Evolutionary conservation across 2,888 invertebrate species (phyloP).

Genomic region (Habroteleia sp.): DNA sequence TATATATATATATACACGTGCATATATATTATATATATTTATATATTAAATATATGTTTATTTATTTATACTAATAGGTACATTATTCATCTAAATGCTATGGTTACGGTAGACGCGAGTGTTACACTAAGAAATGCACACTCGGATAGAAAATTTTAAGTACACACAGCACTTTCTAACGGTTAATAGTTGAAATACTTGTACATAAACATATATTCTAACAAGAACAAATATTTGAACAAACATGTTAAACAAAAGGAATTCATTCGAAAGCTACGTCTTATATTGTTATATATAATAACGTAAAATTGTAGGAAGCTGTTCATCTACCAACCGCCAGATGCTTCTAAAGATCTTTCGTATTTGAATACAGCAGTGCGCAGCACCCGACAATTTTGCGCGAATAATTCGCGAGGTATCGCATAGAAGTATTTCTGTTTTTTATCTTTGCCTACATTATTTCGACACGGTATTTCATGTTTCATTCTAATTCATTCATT

Average conservation of each 20-base stretch:
- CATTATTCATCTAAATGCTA: conserved; percentile 73
- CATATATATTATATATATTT: no score
- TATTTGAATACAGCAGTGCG: conserved; percentile 56
- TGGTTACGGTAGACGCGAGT: conserved; percentile 71
- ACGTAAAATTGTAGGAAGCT: no score
- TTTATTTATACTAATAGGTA: conserved; percentile 67
- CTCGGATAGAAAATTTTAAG: conserved; percentile 56
- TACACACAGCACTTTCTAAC: conserved; percentile 24
- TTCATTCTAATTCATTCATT: no score
- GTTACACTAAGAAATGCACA: conserved; percentile 64
- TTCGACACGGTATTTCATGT: no score
- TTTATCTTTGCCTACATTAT: conserved; percentile 15
- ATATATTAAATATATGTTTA: no score
- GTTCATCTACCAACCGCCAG: conserved; percentile 32
- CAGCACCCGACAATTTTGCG: conserved; percentile 45
- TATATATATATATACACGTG: not conserved
- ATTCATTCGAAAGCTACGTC: no score
- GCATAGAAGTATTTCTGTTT: conserved; percentile 9
- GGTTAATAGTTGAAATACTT: conserved; percentile 11
- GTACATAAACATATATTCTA: no score
- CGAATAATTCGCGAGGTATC: conserved; percentile 29
- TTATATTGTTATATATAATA: no score
- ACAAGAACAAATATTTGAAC: not conserved
- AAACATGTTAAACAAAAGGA: not conserved
- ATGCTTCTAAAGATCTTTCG: conserved; percentile 23